Conservation (phyloP, 1,140 invertebrate species). For the Eulimnadia texana region DNA sequence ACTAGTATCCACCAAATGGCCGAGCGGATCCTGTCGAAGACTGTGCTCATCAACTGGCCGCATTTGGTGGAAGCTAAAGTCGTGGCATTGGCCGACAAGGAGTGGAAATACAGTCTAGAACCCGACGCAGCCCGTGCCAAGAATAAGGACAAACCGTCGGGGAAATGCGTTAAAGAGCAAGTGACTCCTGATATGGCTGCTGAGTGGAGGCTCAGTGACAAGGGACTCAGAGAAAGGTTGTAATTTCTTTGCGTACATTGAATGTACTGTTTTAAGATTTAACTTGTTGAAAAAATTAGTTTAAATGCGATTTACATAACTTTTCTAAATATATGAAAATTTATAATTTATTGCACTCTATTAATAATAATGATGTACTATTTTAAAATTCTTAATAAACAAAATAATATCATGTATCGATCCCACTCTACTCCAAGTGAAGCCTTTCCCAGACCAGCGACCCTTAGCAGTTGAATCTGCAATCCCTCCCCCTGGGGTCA, state of each 20-base stretch:
- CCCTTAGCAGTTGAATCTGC: too few species aligned
- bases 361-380: too few species aligned
- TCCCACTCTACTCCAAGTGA: too few species aligned
- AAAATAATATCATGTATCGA: too few species aligned
- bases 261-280: constrained; percentile 10
- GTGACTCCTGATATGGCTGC: constrained; percentile 26
- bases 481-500: too few species aligned
- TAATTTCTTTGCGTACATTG: constrained; percentile 14
- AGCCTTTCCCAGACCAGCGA: too few species aligned
- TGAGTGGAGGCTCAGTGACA: constrained; percentile 31
- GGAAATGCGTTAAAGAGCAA: background rate
- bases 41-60: constrained; percentile 73
- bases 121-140: background rate
- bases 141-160: background rate
- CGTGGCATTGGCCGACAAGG: background rate
- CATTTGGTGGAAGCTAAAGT: constrained; percentile 53
- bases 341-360: too few species aligned
- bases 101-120: constrained; percentile 7
- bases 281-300: constrained; percentile 11
- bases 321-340: too few species aligned
- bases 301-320: too few species aligned
- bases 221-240: constrained; percentile 34
- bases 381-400: too few species aligned
- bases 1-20: constrained; percentile 34
- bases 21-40: constrained; percentile 48